These are phyloP conservation scores for Catocala fraxini DNA, from an alignment of 2,888 invertebrate genomes.

Conservation along the genomic window DNA sequence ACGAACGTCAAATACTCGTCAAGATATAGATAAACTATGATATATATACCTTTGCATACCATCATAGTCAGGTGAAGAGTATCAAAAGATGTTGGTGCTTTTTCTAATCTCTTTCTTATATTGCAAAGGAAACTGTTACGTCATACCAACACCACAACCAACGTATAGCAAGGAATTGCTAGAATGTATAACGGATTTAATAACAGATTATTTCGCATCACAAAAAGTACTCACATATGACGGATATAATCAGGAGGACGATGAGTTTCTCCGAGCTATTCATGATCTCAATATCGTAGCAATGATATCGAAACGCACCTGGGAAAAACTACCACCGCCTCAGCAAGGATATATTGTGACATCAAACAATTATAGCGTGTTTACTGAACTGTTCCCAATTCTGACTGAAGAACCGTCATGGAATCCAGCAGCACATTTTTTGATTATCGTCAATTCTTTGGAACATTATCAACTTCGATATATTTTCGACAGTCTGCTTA, in stretches of 20 bases:
- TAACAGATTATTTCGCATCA: conserved; percentile 30
- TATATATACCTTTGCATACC: conserved; percentile 1
- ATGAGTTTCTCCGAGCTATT: conserved; percentile 27
- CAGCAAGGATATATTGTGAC: conserved; percentile 59
- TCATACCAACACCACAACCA: not conserved
- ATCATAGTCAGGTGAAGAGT: not conserved
- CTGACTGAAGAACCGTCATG: conserved; percentile 55
- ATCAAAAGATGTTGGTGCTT: conserved; percentile 8
- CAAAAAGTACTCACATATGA: conserved; percentile 28
- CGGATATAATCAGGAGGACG: conserved; percentile 24
- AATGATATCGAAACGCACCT: conserved; percentile 8
- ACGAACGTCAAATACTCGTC: conserved; percentile 6
- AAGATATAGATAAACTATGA: not conserved
- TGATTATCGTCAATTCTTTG: conserved; percentile 55
- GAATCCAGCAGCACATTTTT: conserved; percentile 62
- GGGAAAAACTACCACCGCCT: conserved; percentile 7
- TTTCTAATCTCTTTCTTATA: conserved; percentile 9
- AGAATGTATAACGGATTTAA: conserved; percentile 30
- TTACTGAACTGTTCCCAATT: conserved; percentile 36
- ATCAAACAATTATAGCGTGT: conserved; percentile 30
- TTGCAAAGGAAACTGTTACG: not conserved
- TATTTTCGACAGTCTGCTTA: conserved; percentile 61
- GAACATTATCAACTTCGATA: conserved; percentile 34
- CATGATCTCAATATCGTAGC: conserved; percentile 21
- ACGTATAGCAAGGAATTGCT: conserved; percentile 3